Evolutionary conservation across 2,797 vertebrate genomes (phyloP).

Genomic region (Glossophaga mutica): DNA sequence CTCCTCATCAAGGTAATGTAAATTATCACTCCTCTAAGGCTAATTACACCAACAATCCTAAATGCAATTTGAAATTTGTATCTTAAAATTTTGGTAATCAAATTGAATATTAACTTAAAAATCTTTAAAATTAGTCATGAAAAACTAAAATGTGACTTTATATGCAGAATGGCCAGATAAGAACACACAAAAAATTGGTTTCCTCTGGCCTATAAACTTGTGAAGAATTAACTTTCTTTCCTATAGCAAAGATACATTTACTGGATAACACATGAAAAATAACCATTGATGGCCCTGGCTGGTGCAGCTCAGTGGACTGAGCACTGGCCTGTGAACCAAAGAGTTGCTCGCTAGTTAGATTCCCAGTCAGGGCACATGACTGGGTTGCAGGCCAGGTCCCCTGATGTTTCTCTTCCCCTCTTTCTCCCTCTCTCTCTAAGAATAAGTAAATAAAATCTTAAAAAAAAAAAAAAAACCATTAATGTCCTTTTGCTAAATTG

Average conservation of each 20-base stretch:
- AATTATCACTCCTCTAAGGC: not conserved
- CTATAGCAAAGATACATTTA: not conserved
- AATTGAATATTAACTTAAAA: not conserved
- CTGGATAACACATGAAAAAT: not conserved
- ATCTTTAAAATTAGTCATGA: constrained; percentile 12
- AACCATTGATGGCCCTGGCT: not conserved
- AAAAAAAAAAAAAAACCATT: not conserved
- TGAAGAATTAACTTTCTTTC: not conserved
- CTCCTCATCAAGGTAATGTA: not conserved
- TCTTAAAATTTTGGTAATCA: not conserved
- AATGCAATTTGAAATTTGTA: not conserved
- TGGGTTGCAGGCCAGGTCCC: too few relatives aligned
- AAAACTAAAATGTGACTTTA: constrained; percentile 8
- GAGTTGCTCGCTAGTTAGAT: too few relatives aligned
- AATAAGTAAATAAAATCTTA: too few relatives aligned
- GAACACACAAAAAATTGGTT: constrained; percentile 13
- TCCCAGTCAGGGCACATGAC: too few relatives aligned
- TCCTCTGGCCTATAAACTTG: not conserved
- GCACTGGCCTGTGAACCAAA: too few relatives aligned
- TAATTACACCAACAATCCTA: not conserved
- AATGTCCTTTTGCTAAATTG: not conserved
- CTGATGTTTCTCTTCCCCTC: too few relatives aligned
- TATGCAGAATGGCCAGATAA: not conserved
- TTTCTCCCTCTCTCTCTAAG: too few relatives aligned
- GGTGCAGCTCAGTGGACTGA: too few relatives aligned